A percentile compares a stretch with the other conserved stretches of the same genome.
Conservation (phyloP, 2,113 vertebrate species). For the Cranoglanis bouderius region DNA sequence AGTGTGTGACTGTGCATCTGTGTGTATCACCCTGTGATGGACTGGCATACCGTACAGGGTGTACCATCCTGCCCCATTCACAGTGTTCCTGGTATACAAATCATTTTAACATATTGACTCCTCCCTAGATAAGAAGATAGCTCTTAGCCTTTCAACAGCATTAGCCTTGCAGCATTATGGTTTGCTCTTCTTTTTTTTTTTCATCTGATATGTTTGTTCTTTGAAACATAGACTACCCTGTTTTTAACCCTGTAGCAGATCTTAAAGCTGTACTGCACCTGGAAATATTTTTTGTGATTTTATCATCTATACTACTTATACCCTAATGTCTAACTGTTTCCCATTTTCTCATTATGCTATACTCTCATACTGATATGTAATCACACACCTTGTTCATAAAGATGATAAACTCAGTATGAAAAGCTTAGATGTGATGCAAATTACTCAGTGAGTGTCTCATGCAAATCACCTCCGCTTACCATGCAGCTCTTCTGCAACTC, state of each 20-base stretch:
- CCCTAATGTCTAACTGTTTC: background rate
- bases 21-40: background rate
- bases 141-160: background rate
- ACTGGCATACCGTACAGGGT: background rate
- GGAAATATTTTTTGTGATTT: background rate
- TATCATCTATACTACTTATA: background rate
- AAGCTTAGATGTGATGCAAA: background rate
- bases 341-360: background rate
- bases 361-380: background rate
- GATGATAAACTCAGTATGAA: background rate
- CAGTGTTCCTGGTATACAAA: background rate
- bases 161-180: background rate
- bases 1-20: background rate
- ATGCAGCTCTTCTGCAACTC: slow-evolving; percentile 49
- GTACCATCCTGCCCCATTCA: background rate
- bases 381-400: background rate
- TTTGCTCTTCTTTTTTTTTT: background rate
- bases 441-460: background rate
- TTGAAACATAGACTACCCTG: background rate
- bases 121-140: background rate
- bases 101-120: background rate
- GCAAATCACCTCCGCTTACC: slow-evolving; percentile 55
- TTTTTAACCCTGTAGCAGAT: background rate
- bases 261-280: background rate
- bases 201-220: background rate